phyloP scores from a whole-genome alignment of 2,797 vertebrate species.

The Pseudotriccus pelzelni region DNA sequence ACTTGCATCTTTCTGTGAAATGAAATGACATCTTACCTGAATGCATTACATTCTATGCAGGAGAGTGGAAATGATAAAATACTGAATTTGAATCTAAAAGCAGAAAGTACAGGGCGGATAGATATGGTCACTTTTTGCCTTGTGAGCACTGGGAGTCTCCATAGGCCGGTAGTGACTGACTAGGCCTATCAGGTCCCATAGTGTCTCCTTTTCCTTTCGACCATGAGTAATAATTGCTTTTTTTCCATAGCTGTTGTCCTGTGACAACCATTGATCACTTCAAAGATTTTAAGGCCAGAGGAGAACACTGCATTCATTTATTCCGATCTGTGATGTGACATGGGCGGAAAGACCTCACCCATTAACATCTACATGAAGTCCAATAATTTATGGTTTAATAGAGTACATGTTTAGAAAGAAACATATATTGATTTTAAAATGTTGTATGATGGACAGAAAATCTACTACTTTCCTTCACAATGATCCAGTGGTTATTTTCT shows the following conservation, averaged over 20 bases:
- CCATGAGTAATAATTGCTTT: background rate
- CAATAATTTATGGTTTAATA: background rate
- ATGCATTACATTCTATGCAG: background rate
- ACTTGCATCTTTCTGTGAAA: background rate
- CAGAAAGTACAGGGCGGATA: background rate
- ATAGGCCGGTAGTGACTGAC: background rate
- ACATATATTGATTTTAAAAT: slow-evolving; percentile 10
- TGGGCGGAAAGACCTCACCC: background rate
- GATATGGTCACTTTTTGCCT: background rate
- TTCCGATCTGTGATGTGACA: background rate
- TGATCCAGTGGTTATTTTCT: background rate
- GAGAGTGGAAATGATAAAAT: background rate
- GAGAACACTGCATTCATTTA: background rate
- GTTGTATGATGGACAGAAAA: background rate
- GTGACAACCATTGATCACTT: slow-evolving; percentile 25
- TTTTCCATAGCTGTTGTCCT: background rate
- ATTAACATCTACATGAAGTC: background rate
- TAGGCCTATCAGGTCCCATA: background rate
- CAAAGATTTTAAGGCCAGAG: background rate
- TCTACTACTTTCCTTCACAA: background rate
- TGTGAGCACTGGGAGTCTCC: background rate
- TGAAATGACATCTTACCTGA: background rate
- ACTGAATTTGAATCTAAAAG: background rate
- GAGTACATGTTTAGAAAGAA: background rate
- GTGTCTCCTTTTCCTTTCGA: background rate